phyloP scores from a whole-genome alignment of 2,888 invertebrate species.

The Crossocerus cetratus region DNA sequence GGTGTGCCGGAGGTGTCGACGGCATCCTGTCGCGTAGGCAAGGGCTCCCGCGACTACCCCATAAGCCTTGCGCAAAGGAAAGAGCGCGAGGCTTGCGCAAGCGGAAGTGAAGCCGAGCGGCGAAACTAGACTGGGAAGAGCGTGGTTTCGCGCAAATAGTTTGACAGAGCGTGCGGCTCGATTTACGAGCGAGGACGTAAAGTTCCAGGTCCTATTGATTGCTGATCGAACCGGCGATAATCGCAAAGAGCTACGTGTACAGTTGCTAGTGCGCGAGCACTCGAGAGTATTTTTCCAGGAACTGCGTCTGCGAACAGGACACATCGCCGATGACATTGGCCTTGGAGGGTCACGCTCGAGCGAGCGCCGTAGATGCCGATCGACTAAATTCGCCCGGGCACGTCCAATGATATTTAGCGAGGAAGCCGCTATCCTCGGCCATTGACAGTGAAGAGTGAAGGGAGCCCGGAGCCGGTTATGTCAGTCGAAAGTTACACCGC shows the following conservation, averaged over 20 bases:
- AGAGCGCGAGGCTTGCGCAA: too few relatives aligned
- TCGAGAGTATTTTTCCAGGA: too few relatives aligned
- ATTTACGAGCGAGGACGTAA: too few relatives aligned
- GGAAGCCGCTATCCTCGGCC: background rate
- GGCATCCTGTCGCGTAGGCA: conserved; percentile 6
- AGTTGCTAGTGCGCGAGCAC: too few relatives aligned
- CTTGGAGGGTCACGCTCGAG: background rate
- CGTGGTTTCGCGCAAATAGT: too few relatives aligned
- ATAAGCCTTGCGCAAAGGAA: background rate
- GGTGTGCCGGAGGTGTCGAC: conserved; percentile 6
- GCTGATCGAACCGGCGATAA: too few relatives aligned
- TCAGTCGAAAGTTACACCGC: background rate
- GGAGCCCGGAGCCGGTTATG: background rate
- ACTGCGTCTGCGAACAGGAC: too few relatives aligned
- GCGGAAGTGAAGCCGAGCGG: too few relatives aligned
- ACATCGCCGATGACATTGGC: conserved; percentile 2
- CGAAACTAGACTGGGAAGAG: too few relatives aligned
- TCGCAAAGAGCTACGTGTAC: too few relatives aligned
- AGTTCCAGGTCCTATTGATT: too few relatives aligned
- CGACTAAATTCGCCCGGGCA: conserved; percentile 1
- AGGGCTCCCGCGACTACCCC: background rate
- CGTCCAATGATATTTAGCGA: background rate
- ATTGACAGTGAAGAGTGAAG: background rate
- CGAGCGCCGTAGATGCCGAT: background rate
- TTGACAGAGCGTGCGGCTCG: too few relatives aligned